Percentiles rank a stretch among this genome's conserved stretches.
These are phyloP conservation scores for Heliconius eleuchia DNA, from an alignment of 1,140 invertebrate species.

Conservation along the genomic window DNA sequence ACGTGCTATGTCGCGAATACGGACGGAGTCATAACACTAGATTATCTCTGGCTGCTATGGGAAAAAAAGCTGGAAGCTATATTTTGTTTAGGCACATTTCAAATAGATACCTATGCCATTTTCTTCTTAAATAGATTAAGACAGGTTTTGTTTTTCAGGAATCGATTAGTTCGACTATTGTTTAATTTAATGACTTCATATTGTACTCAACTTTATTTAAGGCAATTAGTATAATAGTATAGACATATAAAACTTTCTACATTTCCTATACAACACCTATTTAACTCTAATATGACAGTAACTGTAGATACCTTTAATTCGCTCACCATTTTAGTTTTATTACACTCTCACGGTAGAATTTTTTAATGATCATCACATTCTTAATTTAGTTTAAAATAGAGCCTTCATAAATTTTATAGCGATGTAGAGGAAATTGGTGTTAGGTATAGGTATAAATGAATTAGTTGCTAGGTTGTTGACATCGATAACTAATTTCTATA, in stretches of 20 bases:
- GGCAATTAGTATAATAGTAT: no score
- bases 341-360: constrained; percentile 65
- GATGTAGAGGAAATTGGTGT: constrained; percentile 37
- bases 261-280: background rate
- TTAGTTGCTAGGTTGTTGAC: constrained; percentile 36
- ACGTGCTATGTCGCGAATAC: no score
- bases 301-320: constrained; percentile 15
- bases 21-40: no score
- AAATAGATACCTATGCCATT: no score
- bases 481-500: constrained; percentile 27
- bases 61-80: no score
- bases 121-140: no score
- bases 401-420: constrained; percentile 71
- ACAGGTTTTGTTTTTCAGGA: no score
- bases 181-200: no score
- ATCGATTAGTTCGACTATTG: no score
- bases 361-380: constrained; percentile 66
- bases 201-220: no score
- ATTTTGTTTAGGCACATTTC: no score
- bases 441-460: constrained; percentile 13
- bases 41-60: no score
- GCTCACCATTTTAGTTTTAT: constrained; percentile 51
- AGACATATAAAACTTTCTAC: background rate
- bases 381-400: constrained; percentile 74
- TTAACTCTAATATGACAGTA: background rate